Evolutionary conservation across 2,888 invertebrate species (phyloP), one percentile per base, ranked within the genome.

Genomic region (Caradrina clavipalpis): DNA sequence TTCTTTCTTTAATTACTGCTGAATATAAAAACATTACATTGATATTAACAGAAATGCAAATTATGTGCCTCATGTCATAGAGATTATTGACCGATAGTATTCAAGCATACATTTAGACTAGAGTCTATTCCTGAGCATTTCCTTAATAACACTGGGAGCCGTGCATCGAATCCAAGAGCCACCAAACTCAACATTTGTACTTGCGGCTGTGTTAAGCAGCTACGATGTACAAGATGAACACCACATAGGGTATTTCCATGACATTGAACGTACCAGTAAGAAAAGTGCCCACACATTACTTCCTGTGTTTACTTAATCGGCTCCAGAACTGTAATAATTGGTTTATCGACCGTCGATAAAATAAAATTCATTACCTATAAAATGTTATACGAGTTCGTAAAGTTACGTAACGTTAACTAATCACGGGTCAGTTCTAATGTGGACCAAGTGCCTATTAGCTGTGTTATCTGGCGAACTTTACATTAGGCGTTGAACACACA

Each of bases 381-480:
- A 84, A 63, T 65, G 50, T 70, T 69, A 59, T 61, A 62, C 50
- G 60, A 47, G 51, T 58, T 80, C 78, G 76, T 78, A 66, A 78
- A 73, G 22, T 78, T 78, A 74, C 77, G 80, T 76, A 75, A 82
- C 39, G 45, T 57, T 47, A 22, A 55, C 50, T 75, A 81, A 83
- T 81, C 70, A 74, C 57, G 55, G 69, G 60, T 70, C 62, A 71
- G 69, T 64, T 68, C n/a, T 73, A 77, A 75, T 82, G 69, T 82
- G 53, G 67, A 81, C 64, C 71, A 64, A 63, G 60, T 64, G 68
- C 63, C 64, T 75, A 74, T 76, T 76, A 74, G 58, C 55, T 42
- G 35, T 58, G 64, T 71, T 84, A 81, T 84, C 80, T 76, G n/a
- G 59, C 69, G 61, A 80, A 84, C 66, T 78, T 77, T 31, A 66